These are phyloP conservation scores for Teleopsis dalmanni DNA, from an alignment of 1,140 invertebrate species.

Conservation along the genomic window DNA sequence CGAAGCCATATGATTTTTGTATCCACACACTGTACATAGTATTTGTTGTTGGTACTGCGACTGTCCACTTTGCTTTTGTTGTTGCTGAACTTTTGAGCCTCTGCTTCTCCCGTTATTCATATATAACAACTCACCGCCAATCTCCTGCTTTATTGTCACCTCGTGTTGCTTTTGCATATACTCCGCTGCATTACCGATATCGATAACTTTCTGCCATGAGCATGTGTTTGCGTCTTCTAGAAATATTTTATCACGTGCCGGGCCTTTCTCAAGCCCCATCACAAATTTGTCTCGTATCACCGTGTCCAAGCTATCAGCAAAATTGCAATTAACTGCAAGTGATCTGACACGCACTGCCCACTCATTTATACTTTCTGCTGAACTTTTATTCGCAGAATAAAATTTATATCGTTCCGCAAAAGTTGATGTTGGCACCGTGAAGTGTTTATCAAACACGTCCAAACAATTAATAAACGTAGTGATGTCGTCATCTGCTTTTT, in stretches of 20 bases:
- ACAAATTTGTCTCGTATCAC: constrained; percentile 30
- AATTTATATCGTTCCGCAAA: too few relatives aligned
- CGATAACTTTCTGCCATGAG: constrained; percentile 19
- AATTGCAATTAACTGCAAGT: constrained; percentile 24
- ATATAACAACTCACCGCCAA: not conserved
- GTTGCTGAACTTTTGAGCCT: not conserved
- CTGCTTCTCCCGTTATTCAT: not conserved
- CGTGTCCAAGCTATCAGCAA: constrained; percentile 22
- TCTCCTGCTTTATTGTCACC: not conserved
- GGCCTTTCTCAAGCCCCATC: constrained; percentile 23
- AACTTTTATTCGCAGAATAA: too few relatives aligned
- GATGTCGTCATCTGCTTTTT: not conserved
- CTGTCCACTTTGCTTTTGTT: too few relatives aligned
- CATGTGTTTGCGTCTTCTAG: too few relatives aligned
- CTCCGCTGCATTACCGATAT: constrained; percentile 20
- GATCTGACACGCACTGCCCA: constrained; percentile 23
- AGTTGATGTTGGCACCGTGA: constrained; percentile 1
- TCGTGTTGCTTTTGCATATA: constrained; percentile 15
- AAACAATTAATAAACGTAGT: not conserved
- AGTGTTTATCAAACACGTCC: constrained; percentile 1
- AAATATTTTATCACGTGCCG: too few relatives aligned
- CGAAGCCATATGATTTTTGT: constrained; percentile 10
- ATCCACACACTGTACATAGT: constrained; percentile 19
- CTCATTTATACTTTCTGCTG: not conserved
- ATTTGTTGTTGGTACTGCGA: not conserved